A percentile compares a stretch with the other conserved stretches of the same genome.
These are phyloP conservation scores for Trilocha varians DNA, from an alignment of 2,888 invertebrate genomes.

Conservation along the genomic window DNA sequence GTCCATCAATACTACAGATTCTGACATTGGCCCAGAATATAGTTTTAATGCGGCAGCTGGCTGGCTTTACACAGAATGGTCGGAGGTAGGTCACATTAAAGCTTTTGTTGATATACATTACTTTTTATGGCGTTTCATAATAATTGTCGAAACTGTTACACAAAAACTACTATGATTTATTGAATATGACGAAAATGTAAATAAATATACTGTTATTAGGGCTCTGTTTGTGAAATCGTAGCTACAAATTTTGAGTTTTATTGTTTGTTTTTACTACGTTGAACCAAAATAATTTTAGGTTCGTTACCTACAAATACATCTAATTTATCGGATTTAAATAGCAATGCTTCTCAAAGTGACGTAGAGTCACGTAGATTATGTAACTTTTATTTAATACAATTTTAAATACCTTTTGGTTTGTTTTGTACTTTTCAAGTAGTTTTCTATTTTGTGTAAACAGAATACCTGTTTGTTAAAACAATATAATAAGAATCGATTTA, in stretches of 20 bases:
- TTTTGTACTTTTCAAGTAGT: too few species aligned
- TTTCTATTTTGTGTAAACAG: too few species aligned
- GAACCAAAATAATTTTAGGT: not conserved
- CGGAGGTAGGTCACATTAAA: slow-evolving; percentile 48
- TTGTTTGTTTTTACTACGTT: not conserved
- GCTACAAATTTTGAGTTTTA: not conserved
- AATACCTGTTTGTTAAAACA: too few species aligned
- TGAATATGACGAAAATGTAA: not conserved
- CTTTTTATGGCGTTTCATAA: not conserved
- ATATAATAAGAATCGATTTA: too few species aligned
- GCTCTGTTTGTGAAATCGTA: not conserved
- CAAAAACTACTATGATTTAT: not conserved
- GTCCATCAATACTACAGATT: slow-evolving; percentile 42
- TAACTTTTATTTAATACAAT: too few species aligned
- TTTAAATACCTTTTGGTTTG: too few species aligned
- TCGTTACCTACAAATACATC: too few species aligned
- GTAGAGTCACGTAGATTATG: too few species aligned
- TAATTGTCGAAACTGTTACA: not conserved
- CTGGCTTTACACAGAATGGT: slow-evolving; percentile 75
- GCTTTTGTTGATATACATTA: slow-evolving; percentile 1
- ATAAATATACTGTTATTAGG: not conserved
- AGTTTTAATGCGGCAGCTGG: slow-evolving; percentile 50
- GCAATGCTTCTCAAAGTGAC: too few species aligned
- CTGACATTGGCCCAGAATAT: slow-evolving; percentile 54
- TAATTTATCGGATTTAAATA: too few species aligned